Percentiles rank a stretch among this genome's conserved stretches.
Evolutionary conservation across 2,113 vertebrate genomes (phyloP).

Genomic region (Tachysurus fulvidraco): DNA sequence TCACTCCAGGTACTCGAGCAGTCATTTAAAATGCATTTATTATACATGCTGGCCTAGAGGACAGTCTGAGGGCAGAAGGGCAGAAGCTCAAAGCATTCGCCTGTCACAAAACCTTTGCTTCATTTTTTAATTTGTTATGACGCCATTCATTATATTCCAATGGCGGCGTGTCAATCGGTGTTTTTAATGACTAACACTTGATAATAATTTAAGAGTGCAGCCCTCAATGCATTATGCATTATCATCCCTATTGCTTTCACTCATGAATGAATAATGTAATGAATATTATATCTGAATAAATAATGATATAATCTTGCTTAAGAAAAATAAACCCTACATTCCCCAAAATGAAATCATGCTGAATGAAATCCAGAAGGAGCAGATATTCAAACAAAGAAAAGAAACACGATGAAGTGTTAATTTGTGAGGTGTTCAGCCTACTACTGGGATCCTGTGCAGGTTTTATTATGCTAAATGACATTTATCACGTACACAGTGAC

Average conservation of each 20-base stretch:
- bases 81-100: background rate
- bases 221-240: constrained; percentile 16
- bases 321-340: background rate
- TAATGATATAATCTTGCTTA: constrained; percentile 17
- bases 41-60: background rate
- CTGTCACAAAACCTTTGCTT: constrained; percentile 6
- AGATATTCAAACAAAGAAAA: background rate
- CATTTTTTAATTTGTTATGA: background rate
- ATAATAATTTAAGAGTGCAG: constrained; percentile 22
- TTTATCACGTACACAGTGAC: background rate
- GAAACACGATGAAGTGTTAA: background rate
- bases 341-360: background rate
- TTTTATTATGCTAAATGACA: background rate
- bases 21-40: background rate
- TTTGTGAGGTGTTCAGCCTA: background rate
- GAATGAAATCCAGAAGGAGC: background rate
- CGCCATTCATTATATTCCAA: background rate
- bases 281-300: constrained; percentile 19
- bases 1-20: background rate
- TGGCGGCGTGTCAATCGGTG: background rate
- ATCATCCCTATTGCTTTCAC: background rate
- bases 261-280: constrained; percentile 17
- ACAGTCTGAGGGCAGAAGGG: background rate
- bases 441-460: background rate
- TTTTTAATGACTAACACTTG: constrained; percentile 20